Evolutionary conservation across 2,888 invertebrate species (phyloP), one percentile per base, ranked within the genome.

Genomic region (Tortrix viridana): DNA sequence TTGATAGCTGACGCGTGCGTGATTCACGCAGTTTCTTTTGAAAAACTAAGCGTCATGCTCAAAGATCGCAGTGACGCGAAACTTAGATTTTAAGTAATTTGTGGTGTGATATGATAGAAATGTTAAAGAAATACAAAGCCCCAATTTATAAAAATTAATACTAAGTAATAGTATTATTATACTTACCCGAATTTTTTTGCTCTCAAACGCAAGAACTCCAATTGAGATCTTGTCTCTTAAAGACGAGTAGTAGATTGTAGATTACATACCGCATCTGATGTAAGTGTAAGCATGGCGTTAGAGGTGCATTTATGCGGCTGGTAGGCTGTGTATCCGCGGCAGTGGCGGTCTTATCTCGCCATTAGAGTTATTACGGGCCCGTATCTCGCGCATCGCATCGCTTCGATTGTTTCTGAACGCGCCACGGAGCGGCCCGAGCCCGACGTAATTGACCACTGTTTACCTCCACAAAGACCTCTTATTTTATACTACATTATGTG

Each of bases 361-460:
- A 89, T 90, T 91, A 89, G 89, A 91, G 89, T 90, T 90, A 92
- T 91, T 92, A 90, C 84, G 76, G 88, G 77, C 83, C 76, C 81
- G 86, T 91, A 91, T 91, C 89, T 89, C 85, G 84, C 80, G 82
- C 86, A 89, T 92, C 89, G 88, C 88, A 87, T 87, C 89, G 89
- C 88, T 86, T 88, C 91, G 89, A 90, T 90, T 91, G 91, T 91
- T 90, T 87, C 89, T 81, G 86, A 88, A 84, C 84, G 83, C 85
- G 85, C 88, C 82, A 83, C 84, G 82, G 80, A 84, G 80, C 81
- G 57, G 82, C 79, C 81, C 86, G 84, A 85, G 85, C 86, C 85
- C 85, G 75, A 82, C 82, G 82, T 91, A 91, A 92, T 91, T 92
- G 91, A 90, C 89, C 89, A 89, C 88, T 89, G 90, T 91, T 91